These are phyloP conservation scores for Myotis planiceps DNA, from an alignment of 2,797 vertebrate genomes.

Conservation along the genomic window DNA sequence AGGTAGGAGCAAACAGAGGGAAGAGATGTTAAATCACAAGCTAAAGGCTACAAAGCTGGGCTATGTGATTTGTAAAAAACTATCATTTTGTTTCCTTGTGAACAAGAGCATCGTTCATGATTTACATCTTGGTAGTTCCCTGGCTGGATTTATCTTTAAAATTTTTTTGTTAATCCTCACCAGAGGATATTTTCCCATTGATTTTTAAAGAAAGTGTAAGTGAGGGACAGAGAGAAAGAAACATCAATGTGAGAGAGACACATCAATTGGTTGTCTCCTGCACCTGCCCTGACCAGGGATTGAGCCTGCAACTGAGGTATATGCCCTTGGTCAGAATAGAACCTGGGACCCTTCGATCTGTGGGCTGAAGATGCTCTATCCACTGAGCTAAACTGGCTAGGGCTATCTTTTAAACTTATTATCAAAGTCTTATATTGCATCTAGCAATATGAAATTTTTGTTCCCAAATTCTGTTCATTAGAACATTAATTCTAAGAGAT, in stretches of 20 bases:
- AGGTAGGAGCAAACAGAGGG: not conserved
- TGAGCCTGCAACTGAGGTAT: no score
- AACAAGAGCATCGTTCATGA: not conserved
- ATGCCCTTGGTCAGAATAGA: no score
- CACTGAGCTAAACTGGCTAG: no score
- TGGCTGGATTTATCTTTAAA: not conserved
- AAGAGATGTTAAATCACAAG: not conserved
- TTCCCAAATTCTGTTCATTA: not conserved
- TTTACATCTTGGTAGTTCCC: not conserved
- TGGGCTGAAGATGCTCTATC: no score
- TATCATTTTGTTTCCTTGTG: not conserved
- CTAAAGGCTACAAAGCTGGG: not conserved
- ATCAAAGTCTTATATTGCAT: conserved; percentile 1
- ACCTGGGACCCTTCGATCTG: no score
- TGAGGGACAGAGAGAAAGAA: no score
- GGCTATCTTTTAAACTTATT: not conserved
- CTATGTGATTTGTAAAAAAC: not conserved
- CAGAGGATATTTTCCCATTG: no score
- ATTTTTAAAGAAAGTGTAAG: no score
- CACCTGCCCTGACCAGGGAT: no score
- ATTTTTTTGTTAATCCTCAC: not conserved
- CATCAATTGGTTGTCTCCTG: no score
- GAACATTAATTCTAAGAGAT: not conserved
- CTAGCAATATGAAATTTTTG: not conserved
- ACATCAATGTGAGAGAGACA: no score